Conservation (phyloP, 2,113 vertebrate genomes). For the Myotis brandtii region DNA sequence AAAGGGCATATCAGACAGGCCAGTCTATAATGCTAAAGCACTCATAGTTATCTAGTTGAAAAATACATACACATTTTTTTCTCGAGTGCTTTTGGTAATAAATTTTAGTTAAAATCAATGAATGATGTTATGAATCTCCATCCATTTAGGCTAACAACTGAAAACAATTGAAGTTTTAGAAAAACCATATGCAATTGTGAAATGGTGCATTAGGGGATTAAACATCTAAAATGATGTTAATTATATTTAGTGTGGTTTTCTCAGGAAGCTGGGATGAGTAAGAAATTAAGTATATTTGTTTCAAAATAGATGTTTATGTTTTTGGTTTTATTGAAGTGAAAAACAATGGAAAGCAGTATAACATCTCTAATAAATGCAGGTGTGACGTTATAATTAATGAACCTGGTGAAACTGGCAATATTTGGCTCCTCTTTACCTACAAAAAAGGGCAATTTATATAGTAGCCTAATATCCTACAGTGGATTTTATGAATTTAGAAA, state of each 20-base stretch:
- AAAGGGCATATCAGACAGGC: neutral
- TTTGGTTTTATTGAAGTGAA: neutral
- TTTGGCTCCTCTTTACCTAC: neutral
- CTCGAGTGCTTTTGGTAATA: neutral
- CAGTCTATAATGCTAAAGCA: neutral
- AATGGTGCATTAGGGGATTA: slow-evolving; percentile 43
- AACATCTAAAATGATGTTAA: slow-evolving; percentile 57
- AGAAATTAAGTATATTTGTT: slow-evolving; percentile 48
- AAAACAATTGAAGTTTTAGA: slow-evolving; percentile 68
- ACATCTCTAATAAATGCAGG: neutral
- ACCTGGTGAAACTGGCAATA: neutral
- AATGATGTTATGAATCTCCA: slow-evolving; percentile 45
- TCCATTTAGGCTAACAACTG: slow-evolving; percentile 42
- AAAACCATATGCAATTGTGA: slow-evolving; percentile 66
- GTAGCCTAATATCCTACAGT: neutral
- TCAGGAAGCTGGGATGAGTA: slow-evolving; percentile 50
- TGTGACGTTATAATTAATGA: neutral
- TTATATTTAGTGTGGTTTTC: slow-evolving; percentile 61
- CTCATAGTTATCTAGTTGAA: neutral
- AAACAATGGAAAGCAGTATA: slow-evolving; percentile 5
- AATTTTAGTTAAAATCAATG: slow-evolving; percentile 49
- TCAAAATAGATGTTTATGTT: slow-evolving; percentile 63
- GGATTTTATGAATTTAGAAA: slow-evolving; percentile 14
- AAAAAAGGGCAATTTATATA: slow-evolving; percentile 36
- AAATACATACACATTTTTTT: neutral